Conservation (phyloP, 1,140 invertebrate species). For the Caenorhabditis tropicalis region DNA sequence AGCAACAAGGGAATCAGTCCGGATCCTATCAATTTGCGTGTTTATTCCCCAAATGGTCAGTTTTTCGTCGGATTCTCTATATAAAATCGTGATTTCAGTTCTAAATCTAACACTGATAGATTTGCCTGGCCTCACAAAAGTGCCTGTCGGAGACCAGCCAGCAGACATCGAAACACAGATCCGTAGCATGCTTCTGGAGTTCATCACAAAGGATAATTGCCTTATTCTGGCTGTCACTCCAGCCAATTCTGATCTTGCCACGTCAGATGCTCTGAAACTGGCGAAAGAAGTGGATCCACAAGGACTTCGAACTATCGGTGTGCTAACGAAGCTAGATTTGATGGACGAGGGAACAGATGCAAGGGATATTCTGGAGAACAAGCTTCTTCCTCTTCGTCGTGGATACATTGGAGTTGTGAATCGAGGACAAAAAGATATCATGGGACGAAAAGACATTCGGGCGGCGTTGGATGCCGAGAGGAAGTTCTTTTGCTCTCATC, state of each 20-base stretch:
- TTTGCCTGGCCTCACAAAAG: conserved; percentile 91
- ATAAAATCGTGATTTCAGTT: conserved; percentile 76
- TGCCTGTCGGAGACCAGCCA: conserved; percentile 93
- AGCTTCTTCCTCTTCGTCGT: conserved; percentile 88
- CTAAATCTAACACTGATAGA: conserved; percentile 93
- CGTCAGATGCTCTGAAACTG: conserved; percentile 92
- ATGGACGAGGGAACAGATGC: conserved; percentile 99
- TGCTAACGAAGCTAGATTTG: conserved; percentile 97
- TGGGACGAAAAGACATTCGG: conserved; percentile 94
- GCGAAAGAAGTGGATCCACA: conserved; percentile 88
- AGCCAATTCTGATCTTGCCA: conserved; percentile 93
- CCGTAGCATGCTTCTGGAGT: conserved; percentile 79
- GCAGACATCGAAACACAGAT: conserved; percentile 91
- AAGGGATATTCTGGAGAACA: conserved; percentile 95
- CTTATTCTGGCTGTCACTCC: conserved; percentile 93
- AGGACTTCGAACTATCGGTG: conserved; percentile 93
- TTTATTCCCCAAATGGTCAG: conserved; percentile 96
- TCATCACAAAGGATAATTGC: conserved; percentile 89
- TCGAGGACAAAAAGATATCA: conserved; percentile 96
- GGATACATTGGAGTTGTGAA: conserved; percentile 99
- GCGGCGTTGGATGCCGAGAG: conserved; percentile 91
- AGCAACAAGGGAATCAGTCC: conserved; percentile 97
- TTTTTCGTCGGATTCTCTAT: not conserved
- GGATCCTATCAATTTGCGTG: conserved; percentile 95
- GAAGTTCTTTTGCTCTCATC: conserved; percentile 89